Base-by-base conservation (phyloP, 2,888 invertebrate genomes). In the Chymomyza amoena region DNA sequence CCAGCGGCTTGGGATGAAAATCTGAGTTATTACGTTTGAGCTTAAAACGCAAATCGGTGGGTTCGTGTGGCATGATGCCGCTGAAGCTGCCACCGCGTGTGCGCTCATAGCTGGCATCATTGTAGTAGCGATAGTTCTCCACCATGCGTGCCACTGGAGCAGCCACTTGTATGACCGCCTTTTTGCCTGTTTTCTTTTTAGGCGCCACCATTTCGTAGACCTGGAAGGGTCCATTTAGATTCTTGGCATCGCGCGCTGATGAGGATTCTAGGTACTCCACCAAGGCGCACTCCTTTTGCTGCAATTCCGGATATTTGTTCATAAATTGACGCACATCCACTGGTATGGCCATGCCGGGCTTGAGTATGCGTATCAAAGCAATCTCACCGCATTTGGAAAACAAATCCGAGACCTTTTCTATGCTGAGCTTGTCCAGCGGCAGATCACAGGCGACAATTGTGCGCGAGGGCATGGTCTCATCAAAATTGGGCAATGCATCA, bases 341-440 rank as follows among this genome's bases (percentile, higher is more conserved):
- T 2, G 98, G 98, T 65, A 97, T 95, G 10, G 97, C 95, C 92
- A 97, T 97, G 52, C 98, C 97, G 0, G 98, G 97, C 66, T 96
- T 93, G 60, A 98, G 93, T 73, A 98, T 96, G 68, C 98, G 93
- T 65, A 98, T 96, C 51, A 97, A 92, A 3, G 97, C 96, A 57
- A 98, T 97, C 90, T 97, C 97, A 4, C 98, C 98, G 89, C 97
- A 98, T 65, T 94, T 93, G 13, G 95, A 95, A 92, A 98, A 98
- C 75, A 98, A 92, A 89, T 97, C 96, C 0, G 97, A 97, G n/a
- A 98, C 97, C 81, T 95, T 95, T 91, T 98, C 98, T 59, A 98
- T 97, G 9, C 96, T 95, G 0, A 97, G 95, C 81, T 95, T 96
- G 54, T 97, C 97, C 68, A 96, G 93, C 0, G 97, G 97, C 92